Base-by-base conservation (phyloP, 2,888 invertebrate genomes). In the Troides oblongomaculatus region DNA sequence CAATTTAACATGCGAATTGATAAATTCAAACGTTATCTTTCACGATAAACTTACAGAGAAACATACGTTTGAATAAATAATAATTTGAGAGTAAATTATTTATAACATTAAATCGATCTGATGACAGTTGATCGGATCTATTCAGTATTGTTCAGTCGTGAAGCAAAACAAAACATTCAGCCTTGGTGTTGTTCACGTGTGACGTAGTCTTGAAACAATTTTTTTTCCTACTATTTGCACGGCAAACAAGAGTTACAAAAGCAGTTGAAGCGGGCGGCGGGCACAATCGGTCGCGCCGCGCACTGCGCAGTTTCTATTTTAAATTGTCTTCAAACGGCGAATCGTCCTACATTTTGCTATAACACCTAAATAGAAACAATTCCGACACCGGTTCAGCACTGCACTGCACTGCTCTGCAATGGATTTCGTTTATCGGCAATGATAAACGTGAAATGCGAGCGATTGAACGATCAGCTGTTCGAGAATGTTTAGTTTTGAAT, bases 401-500 rank as follows among this genome's bases (percentile, higher is more conserved):
- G 30, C 30, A 74, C 73, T 72, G 70, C 30, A 74, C 73, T 72
- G 70, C 74, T 58, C 72, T 76, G 84, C 87, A 84, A 88, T 84
- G 86, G 79, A 77, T 78, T 73, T 76, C 74, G 75, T 81, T 87
- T 88, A 90, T 89, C 89, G 79, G 76, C 69, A 72, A 77, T 78
- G 89, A 89, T 88, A 89, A 89, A 78, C 75, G 77, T 75, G 71
- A 77, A 82, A 83, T 86, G 85, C 87, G 76, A 80, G 85, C 87
- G 76, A 80, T 80, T 76, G 75, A 77, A 77, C 74, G 73, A 76
- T 76, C 79, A 81, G 74, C 75, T 75, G 76, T 79, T 76, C 78
- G 77, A 90, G 75, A 84, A 92, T 92, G 92, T 92, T 91, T 79
- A 86, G 84, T 86, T 89, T 91, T 82, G 91, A 91, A 78, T 91